Evolutionary conservation across 2,113 vertebrate genomes (phyloP).

Genomic region (Hystrix cristata): DNA sequence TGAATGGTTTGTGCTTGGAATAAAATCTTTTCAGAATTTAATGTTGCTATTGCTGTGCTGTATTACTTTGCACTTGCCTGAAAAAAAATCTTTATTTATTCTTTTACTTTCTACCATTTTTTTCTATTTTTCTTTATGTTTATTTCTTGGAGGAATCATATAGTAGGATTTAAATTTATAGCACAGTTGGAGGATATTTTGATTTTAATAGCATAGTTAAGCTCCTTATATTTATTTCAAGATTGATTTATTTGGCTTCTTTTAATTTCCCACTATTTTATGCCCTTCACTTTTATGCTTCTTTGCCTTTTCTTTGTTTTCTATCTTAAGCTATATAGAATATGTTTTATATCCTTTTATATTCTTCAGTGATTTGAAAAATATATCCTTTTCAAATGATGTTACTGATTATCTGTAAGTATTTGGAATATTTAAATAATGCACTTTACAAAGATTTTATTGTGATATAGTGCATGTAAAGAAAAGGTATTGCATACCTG

Average conservation of each 20-base stretch:
- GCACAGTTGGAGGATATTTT: conserved; percentile 65
- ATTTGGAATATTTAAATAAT: conserved; percentile 59
- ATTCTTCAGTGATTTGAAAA: conserved; percentile 69
- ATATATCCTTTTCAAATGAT: conserved; percentile 60
- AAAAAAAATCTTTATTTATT: conserved; percentile 61
- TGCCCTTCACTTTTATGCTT: conserved; percentile 56
- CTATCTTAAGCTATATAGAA: background rate
- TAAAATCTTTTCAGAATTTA: conserved; percentile 62
- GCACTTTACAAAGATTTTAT: conserved; percentile 52
- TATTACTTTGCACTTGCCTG: conserved; percentile 40
- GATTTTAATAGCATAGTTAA: conserved; percentile 71
- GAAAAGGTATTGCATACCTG: background rate
- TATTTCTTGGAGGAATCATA: conserved; percentile 53
- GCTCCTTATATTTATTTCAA: conserved; percentile 66
- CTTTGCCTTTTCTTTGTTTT: conserved; percentile 64
- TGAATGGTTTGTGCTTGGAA: conserved; percentile 58
- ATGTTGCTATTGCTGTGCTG: background rate
- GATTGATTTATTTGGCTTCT: conserved; percentile 75
- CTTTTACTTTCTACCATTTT: conserved; percentile 33
- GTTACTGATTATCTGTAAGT: conserved; percentile 58
- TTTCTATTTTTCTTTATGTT: conserved; percentile 60
- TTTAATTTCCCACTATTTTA: conserved; percentile 60
- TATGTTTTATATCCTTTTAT: conserved; percentile 69
- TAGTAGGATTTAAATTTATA: conserved; percentile 62
- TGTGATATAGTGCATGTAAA: conserved; percentile 19